Evolutionary conservation across 2,113 vertebrate genomes (phyloP), one percentile per base, ranked within the genome.

Genomic region (Tympanuchus pallidicinctus): DNA sequence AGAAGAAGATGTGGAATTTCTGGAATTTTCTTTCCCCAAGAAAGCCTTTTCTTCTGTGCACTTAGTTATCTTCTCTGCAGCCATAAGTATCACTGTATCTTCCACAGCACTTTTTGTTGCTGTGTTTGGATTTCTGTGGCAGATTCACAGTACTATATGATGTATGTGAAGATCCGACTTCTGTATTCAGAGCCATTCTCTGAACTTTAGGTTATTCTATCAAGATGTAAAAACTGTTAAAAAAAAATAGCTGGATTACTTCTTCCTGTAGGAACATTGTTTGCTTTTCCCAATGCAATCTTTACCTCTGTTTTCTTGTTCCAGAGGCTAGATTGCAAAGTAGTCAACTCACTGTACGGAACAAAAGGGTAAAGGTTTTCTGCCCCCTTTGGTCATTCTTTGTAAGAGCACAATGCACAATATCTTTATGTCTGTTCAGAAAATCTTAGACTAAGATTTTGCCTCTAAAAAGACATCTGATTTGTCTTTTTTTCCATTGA

Each of bases 231-330:
- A 77, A 66, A 14, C 16, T 61, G 13, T 38, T 38, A 1, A 2
- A 48, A 59, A 72, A 28, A 82, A 48, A 24, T 78, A 54, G 18
- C 61, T 52, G 8, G 48, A 54, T 94, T 94, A 42, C 11, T 82
- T 85, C 25, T 76, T 79, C 19, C 45, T 80, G 50, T 27, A 42
- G 79, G 42, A 88, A 30, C 17, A 60, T 5, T 47, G 25, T 75
- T 72, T 92, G 40, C 54, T 93, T 85, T 76, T 82, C 78, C 82
- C 67, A 76, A 7, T 86, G 50, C 42, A 89, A 16, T 87, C 56
- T 63, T 75, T 92, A 61, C 74, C 28, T 48, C 50, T 70, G 32
- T 34, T 76, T 87, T 60, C 79, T 75, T 61, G 24, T 85, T 82
- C 50, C 21, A 73, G 82, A 80, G 72, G 38, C 71, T 82, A 60